phyloP scores from a whole-genome alignment of 2,113 vertebrate genomes.

The Hemiscyllium ocellatum region DNA sequence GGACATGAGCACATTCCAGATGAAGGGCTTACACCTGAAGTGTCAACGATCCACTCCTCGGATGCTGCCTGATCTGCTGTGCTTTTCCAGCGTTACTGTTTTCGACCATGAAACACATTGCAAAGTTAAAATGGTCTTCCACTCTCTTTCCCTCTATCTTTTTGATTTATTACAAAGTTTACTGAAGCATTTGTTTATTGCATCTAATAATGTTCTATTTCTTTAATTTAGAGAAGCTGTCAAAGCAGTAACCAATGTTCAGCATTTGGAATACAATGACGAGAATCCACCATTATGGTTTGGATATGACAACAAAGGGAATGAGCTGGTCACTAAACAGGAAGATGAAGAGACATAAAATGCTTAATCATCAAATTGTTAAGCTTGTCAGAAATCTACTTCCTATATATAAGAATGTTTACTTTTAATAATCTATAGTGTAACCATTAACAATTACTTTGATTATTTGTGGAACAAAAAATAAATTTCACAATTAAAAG shows the following conservation, averaged over 20 bases:
- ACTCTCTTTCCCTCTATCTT: neutral
- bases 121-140: neutral
- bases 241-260: slow-evolving; percentile 52
- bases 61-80: too few species aligned
- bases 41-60: too few species aligned
- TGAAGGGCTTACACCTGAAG: too few species aligned
- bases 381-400: neutral
- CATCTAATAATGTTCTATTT: neutral
- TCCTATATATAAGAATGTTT: neutral
- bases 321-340: slow-evolving; percentile 39
- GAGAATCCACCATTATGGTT: slow-evolving; percentile 56
- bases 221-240: slow-evolving; percentile 57
- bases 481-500: neutral
- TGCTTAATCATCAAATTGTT: neutral
- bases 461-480: neutral
- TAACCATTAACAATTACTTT: neutral
- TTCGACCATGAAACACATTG: neutral
- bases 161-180: neutral
- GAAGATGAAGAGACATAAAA: slow-evolving; percentile 39
- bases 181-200: neutral
- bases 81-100: too few species aligned
- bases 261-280: slow-evolving; percentile 57
- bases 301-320: slow-evolving; percentile 46
- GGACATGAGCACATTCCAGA: too few species aligned
- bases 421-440: neutral